Conservation (phyloP, 2,888 invertebrate species). For the Ennomos fuscantarius region DNA sequence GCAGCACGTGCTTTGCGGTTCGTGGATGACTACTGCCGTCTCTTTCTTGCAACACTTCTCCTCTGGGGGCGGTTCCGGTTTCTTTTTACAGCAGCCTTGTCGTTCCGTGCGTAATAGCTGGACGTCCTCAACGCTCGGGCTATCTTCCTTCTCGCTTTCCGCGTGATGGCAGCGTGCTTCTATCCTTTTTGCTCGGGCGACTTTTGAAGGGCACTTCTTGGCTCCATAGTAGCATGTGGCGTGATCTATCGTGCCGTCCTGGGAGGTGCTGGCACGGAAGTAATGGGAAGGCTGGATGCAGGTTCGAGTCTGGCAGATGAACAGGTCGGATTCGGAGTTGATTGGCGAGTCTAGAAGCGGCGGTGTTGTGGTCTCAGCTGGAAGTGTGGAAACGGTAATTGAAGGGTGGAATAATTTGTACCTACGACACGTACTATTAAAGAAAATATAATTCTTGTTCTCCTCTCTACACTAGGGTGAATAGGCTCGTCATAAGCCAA, state of each 20-base stretch:
- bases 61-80: slow-evolving; percentile 59
- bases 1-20: slow-evolving; percentile 41
- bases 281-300: slow-evolving; percentile 79
- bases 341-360: slow-evolving; percentile 67
- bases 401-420: neutral
- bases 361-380: slow-evolving; percentile 76
- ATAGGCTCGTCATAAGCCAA: too few species aligned
- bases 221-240: slow-evolving; percentile 73
- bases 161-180: slow-evolving; percentile 50
- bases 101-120: slow-evolving; percentile 64
- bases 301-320: slow-evolving; percentile 73
- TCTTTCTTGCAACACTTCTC: slow-evolving; percentile 51
- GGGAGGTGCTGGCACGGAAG: slow-evolving; percentile 64
- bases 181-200: slow-evolving; percentile 62
- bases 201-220: slow-evolving; percentile 71
- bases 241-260: slow-evolving; percentile 51
- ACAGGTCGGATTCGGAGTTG: slow-evolving; percentile 70
- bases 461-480: too few species aligned
- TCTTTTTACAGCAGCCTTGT: slow-evolving; percentile 67
- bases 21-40: slow-evolving; percentile 35
- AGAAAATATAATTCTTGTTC: too few species aligned
- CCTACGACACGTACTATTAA: too few species aligned
- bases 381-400: slow-evolving; percentile 25
- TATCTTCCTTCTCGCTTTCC: slow-evolving; percentile 67
- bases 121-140: slow-evolving; percentile 69